Conservation (phyloP, 2,113 vertebrate genomes). For the Sprattus sprattus region DNA sequence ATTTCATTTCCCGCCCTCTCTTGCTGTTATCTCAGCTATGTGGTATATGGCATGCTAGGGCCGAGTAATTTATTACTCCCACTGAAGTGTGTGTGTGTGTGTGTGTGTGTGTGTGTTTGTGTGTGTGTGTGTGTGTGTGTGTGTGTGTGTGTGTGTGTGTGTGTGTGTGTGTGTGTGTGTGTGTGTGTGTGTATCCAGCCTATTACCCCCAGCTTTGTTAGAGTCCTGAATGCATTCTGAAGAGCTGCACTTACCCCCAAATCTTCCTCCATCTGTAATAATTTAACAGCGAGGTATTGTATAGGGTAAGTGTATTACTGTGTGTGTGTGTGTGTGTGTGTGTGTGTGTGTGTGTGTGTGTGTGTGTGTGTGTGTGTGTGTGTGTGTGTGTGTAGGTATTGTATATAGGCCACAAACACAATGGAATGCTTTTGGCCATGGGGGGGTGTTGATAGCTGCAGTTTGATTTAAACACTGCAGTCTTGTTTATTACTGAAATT, state of each 20-base stretch:
- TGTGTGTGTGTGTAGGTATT: too few species aligned
- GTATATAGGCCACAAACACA: conserved; percentile 73
- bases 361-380: too few species aligned
- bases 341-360: too few species aligned
- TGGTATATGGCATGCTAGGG: conserved; percentile 86
- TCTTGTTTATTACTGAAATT: not conserved
- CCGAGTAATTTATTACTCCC: conserved; percentile 92
- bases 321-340: too few species aligned
- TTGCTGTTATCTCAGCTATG: conserved; percentile 87
- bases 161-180: too few species aligned
- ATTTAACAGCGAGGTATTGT: conserved; percentile 82
- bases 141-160: too few species aligned
- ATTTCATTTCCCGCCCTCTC: conserved; percentile 94
- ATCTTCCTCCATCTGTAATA: conserved; percentile 81
- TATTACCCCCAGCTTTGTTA: conserved; percentile 86
- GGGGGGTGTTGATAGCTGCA: not conserved
- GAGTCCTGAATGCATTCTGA: conserved; percentile 74
- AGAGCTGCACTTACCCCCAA: conserved; percentile 73
- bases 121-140: too few species aligned
- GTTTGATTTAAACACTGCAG: conserved; percentile 37
- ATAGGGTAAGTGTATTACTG: too few species aligned
- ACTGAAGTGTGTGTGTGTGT: conserved; percentile 68
- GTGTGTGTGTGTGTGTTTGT: too few species aligned
- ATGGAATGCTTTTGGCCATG: conserved; percentile 69
- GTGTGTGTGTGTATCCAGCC: conserved; percentile 65